Base-by-base conservation (phyloP, 1,140 invertebrate species). In the Condylostylus longicornis region DNA sequence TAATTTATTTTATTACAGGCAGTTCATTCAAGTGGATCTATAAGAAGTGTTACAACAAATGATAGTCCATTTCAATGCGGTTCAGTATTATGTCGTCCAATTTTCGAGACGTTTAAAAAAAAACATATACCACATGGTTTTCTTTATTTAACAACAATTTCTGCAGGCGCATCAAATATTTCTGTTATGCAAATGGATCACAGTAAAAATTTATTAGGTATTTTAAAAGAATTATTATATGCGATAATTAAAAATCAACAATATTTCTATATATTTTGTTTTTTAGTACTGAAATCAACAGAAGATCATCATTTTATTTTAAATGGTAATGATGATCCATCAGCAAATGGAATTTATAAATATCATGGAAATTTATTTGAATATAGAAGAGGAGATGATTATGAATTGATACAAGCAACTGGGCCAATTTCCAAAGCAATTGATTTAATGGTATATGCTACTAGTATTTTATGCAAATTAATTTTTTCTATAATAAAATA, bases 131-230 rank as follows among this genome's bases (percentile, higher is more conserved):
- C 76, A 1, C 65, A 74, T 17, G 85, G 84, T 8, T 93, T 94
- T 63, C 82, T 86, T 45, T 66, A 82, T 42, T 75, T 94, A 8
- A 75, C 82, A 2, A 77, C 76, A 15, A 73, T 94, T 18, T 88
- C 89, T 1, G 59, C 66, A 36, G 87, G 85, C 7, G 85, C 87
- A 4, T 86, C 84, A 59, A 77, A 80, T 46, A 72, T 94, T 41
- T 82, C 86, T 48, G 77, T 94, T 45, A 79, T 77, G 25, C 84
- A 91, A 64, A 64, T 84, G 39, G 69, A 75, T 32, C 68, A 74
- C 34, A 85, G 77, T 43, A 71, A 74, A 37, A 94, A 93, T 64
- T 80, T 79, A 54, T 69, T 95, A 44, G 86, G 86, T 89, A 61
- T 74, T 70, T 69, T 40, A 21, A 35, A 7, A 25, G 5, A 36